Base-by-base conservation (phyloP, 1,140 invertebrate genomes). In the Hypothenemus hampei region DNA sequence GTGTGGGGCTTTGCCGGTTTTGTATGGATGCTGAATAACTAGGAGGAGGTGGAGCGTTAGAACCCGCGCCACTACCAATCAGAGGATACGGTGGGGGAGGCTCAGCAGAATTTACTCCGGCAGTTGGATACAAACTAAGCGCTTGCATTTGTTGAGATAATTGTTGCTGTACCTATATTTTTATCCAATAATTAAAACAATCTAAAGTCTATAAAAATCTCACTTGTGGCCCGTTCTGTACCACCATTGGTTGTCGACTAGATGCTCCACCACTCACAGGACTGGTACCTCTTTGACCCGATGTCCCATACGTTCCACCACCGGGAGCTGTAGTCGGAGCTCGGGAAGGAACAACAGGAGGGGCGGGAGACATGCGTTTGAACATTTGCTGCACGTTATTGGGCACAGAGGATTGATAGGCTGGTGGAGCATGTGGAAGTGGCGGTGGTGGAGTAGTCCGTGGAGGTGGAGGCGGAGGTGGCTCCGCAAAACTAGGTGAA, bases 1-100 rank as follows among this genome's bases (percentile, higher is more conserved):
- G 85, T 2, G 89, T 91, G 1, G 89, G 89, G 65, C 87, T 90
- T 61, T 92, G 89, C 3, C 89, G 78, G 66, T 85, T 91, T 64
- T 89, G 87, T 74, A 91, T 87, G 1, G 88, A 90, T 3, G 83
- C 84, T 2, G 85, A 86, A 67, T 93, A 92, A 2, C 88, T 88
- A 1, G 90, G 89, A 3, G 84, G 81, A 1, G 89, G 87, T 4
- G 87, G 85, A 1, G 85, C 80, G 8, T 77, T 75, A 18, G 77
- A 79, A 13, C 73, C 71, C 10, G 81, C 73, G 15, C 74, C 75
- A 1, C 77, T 73, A 0, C 75, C 71, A 11, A 77, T 77, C 41
- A 88, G 76, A 0, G 87, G 86, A 69, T 87, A 87, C 0, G 86
- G 85, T 3, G 89, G 89, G 3, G 89, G 89, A 1, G 85, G 82